Base-by-base conservation (phyloP, 1,140 invertebrate genomes). In the Calliphora vicina region DNA sequence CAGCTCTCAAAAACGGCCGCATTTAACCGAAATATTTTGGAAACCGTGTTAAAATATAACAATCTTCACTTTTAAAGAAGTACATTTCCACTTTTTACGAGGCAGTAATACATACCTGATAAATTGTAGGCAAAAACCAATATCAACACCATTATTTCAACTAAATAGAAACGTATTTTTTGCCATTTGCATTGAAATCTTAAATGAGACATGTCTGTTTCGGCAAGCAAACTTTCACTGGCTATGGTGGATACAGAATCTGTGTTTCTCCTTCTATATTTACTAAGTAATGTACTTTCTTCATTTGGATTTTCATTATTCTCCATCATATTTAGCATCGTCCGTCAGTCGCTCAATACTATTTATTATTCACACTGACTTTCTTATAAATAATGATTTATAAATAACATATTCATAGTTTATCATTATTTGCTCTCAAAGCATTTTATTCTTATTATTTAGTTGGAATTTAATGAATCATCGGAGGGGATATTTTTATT, bases 71-170 rank as follows among this genome's bases (percentile, higher is more conserved):
- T n/a, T n/a, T n/a, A n/a, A n/a, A n/a, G n/a, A n/a, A n/a, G n/a
- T n/a, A n/a, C n/a, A n/a, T n/a, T n/a, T n/a, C n/a, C n/a, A n/a
- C n/a, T n/a, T n/a, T n/a, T n/a, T n/a, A n/a, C n/a, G n/a, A n/a
- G n/a, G n/a, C n/a, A n/a, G n/a, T n/a, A 15, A 72, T 57, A 85
- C 87, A 85, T 84, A 89, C 88, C 86, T n/a, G 88, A 89, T 29
- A 89, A 89, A 82, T 89, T 89, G 50, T 89, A 89, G 9, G 86
- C 87, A 73, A 89, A 89, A 1, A 89, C 80, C 25, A 89, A 83
- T 25, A 89, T 85, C 9, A 89, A 83, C 26, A 89, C 87, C 23
- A 88, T 81, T 13, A 88, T 87, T 67, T 89, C 88, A 12, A 89
- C 57, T 0, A 89, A 81, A 83, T 88, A 89, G 12, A 82, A 84